Evolutionary conservation across 2,888 invertebrate species (phyloP), one percentile per base, ranked within the genome.

Genomic region (Rhingia campestris): DNA sequence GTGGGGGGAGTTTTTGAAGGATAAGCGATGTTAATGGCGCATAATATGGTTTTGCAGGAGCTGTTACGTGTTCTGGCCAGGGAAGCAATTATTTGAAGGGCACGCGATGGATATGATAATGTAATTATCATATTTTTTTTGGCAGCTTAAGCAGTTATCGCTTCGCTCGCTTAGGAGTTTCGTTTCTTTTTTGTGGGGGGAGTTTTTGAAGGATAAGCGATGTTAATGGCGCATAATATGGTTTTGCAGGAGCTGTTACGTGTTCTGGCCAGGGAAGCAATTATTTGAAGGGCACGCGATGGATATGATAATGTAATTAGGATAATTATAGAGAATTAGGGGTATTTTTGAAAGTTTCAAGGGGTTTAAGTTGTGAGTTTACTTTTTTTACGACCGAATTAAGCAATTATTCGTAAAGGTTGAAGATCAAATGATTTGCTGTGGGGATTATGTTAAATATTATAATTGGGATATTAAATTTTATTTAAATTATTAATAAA

Each of bases 291-390:
- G 58, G 10, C 54, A 4, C 32, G 58, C 33, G 63, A 74, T 69
- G 22, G 37, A 63, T 58, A 64, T 47, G 64, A 64, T 75, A 81
- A 75, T 75, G 64, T 81, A 70, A 70, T 81, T 64, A 76, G 53
- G 69, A 63, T 70, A 66, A 75, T 81, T 64, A 35, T 4, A 14
- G 43, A 5, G 51, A 32, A 63, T 51, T 63, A 56, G 12, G 32
- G 30, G 43, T 10, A 47, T 14, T 53, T 63, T 63, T 73, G n/a
- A 7, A 35, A 35, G 10, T 49, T 59, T 51, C 47, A 30, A 10
- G 41, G 22, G 56, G 39, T 58, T 51, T 66, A 14, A 6, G 37
- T 39, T 22, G 39, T 33, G 9, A 39, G 4, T 54, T 43, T 33
- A 43, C 0, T 5, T 12, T 67, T 9, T 53, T 47, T 30, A 45